Percentiles rank a stretch among this genome's conserved stretches.
Evolutionary conservation across 2,888 invertebrate species (phyloP).

Genomic region (Oscheius myriophilus): DNA sequence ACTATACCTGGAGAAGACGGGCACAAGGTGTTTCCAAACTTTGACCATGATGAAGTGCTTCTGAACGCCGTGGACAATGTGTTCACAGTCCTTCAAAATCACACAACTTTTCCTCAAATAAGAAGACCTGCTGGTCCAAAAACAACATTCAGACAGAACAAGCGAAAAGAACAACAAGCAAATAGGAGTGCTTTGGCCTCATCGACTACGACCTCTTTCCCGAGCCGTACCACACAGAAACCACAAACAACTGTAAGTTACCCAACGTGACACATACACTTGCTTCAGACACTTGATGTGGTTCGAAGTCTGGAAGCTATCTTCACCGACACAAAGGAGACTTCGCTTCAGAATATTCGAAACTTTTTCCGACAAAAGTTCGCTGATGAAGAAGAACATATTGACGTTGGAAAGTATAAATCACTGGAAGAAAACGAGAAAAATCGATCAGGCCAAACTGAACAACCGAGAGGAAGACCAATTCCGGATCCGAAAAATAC

Average conservation of each 20-base stretch:
- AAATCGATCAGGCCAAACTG: too few species aligned
- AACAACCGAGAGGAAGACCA: too few species aligned
- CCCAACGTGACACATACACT: background rate
- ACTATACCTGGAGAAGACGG: slow-evolving; percentile 43
- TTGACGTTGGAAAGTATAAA: background rate
- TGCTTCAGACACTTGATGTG: slow-evolving; percentile 2
- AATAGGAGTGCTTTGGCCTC: background rate
- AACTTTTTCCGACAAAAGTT: slow-evolving; percentile 23
- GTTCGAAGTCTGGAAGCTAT: slow-evolving; percentile 12
- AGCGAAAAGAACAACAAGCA: background rate
- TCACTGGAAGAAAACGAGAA: too few species aligned
- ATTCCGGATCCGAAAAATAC: too few species aligned
- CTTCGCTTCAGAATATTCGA: slow-evolving; percentile 14
- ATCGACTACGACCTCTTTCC: background rate
- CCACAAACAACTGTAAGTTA: background rate
- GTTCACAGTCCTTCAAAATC: slow-evolving; percentile 33
- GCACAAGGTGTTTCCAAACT: slow-evolving; percentile 30
- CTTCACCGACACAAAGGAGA: slow-evolving; percentile 19
- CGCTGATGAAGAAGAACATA: slow-evolving; percentile 12
- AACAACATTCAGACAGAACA: background rate
- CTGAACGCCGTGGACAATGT: slow-evolving; percentile 30
- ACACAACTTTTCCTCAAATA: slow-evolving; percentile 7
- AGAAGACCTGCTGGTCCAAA: background rate
- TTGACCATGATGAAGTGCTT: slow-evolving; percentile 31
- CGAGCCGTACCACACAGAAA: background rate